Base-by-base conservation (phyloP, 2,888 invertebrate genomes). In the Drosophila rellima region DNA sequence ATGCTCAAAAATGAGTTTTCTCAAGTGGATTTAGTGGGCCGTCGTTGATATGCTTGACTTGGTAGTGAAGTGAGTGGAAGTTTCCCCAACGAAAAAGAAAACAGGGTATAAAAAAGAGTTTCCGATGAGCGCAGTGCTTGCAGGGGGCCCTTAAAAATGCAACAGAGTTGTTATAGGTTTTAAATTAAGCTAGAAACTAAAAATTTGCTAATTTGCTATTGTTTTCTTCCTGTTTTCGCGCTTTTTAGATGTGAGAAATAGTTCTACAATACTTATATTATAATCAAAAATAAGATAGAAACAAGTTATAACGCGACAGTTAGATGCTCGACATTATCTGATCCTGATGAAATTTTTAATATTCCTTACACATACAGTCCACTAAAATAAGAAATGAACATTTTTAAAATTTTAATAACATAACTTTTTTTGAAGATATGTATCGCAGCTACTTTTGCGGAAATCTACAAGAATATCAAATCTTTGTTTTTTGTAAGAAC, bases 1-100 rank as follows among this genome's bases (percentile, higher is more conserved):
- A 81, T 83, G 79, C 79, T 62, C 63, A 78, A 70, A 87, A 87
- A 82, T 83, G 72, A 73, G 82, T 87, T 85, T 79, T 83, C 68
- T 83, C 61, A 77, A 83, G 83, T 79, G 85, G 67, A 56, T 60
- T 66, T 74, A 63, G 69, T 74, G 63, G 64, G 48, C 50, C 70
- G 42, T 33, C 72, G 69, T 47, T 69, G 66, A 66, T 79, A 85
- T 82, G 88, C 82, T 68, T 73, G 69, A 77, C 67, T 83, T 83
- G 88, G 70, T 62, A 68, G 40, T 60, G 74, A 83, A 83, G 88
- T 73, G 84, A 70, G 72, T 70, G 70, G 69, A 78, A 78, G 64
- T 64, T 62, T 60, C 42, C 11, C 3, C 11, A n/a, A 44, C 15
- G n/a, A 8, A 29, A 18, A 31, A 26, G 10, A 18, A 48, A 7